Evolutionary conservation across 2,888 invertebrate genomes (phyloP).

Genomic region (Bimastos eiseni): DNA sequence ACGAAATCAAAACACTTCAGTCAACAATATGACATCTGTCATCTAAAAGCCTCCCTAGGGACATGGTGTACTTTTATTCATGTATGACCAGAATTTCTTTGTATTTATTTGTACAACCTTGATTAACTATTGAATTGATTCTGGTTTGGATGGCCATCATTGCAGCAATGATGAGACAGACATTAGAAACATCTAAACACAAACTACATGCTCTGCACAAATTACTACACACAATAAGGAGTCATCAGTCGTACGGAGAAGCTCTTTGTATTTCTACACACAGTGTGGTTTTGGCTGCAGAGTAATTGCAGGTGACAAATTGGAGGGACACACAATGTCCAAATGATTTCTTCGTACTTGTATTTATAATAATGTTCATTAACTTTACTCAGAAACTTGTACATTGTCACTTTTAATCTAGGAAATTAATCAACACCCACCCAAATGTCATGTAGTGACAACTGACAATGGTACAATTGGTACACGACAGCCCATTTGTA

Average conservation of each 20-base stretch:
- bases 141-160: neutral
- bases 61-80: no score
- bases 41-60: neutral
- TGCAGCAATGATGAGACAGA: neutral
- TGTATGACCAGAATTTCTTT: neutral
- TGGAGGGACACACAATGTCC: neutral
- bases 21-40: neutral
- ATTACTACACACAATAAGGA: neutral
- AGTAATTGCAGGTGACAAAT: neutral
- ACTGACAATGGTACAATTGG: no score
- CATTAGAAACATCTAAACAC: neutral
- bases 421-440: neutral
- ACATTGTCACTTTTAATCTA: neutral
- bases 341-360: neutral
- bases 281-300: neutral
- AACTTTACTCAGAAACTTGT: no score
- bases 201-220: neutral
- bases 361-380: no score
- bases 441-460: no score
- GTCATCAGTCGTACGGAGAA: neutral
- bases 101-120: neutral
- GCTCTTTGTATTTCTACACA: neutral
- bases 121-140: neutral
- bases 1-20: neutral
- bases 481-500: neutral